Evolutionary conservation across 2,797 vertebrate genomes (phyloP).

Genomic region (Coregonus ussuriensis): DNA sequence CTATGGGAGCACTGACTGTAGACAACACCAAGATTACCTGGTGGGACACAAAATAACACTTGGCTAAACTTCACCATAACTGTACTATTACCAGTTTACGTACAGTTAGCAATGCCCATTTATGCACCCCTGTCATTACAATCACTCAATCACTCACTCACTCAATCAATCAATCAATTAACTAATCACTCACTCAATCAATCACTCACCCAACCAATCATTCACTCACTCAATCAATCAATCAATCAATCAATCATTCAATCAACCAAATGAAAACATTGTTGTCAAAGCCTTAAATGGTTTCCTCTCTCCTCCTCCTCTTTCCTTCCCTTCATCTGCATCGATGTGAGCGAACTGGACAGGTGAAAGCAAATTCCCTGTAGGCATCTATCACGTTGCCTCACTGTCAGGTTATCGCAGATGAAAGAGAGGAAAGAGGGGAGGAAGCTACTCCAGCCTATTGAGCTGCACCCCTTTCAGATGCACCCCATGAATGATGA

Average conservation of each 20-base stretch:
- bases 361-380: background rate
- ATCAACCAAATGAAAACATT: too few species aligned
- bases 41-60: background rate
- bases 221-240: too few species aligned
- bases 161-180: too few species aligned
- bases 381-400: background rate
- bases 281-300: too few species aligned
- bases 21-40: conserved; percentile 80
- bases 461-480: too few species aligned
- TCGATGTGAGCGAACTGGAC: background rate
- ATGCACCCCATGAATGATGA: background rate
- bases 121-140: background rate
- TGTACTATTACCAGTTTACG: background rate
- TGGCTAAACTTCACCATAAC: background rate
- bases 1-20: conserved; percentile 70
- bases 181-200: background rate
- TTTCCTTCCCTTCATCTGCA: background rate
- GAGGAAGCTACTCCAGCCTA: too few species aligned
- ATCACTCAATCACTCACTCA: background rate
- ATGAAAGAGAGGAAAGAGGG: background rate
- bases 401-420: background rate
- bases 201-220: too few species aligned
- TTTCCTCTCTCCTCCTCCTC: background rate
- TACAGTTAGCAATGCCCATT: background rate
- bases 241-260: too few species aligned